Conservation (phyloP, 2,888 invertebrate species). For the Leptopilina drosophilae region DNA sequence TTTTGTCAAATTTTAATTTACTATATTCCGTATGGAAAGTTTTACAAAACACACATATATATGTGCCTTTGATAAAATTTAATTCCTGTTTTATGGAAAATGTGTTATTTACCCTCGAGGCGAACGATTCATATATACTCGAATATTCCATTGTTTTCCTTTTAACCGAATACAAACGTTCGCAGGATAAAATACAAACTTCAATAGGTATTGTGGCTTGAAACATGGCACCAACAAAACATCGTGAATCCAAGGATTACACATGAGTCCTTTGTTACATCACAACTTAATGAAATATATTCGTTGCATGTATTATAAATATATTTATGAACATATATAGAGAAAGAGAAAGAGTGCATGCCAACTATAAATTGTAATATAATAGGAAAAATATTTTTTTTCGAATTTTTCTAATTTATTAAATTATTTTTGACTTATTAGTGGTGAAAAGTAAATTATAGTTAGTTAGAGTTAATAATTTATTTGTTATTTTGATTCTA, state of each 20-base stretch:
- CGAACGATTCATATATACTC: constrained; percentile 24
- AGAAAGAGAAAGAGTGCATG: too few species aligned
- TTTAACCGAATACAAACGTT: constrained; percentile 13
- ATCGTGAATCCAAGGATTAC: background rate
- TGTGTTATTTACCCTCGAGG: constrained; percentile 5
- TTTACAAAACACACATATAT: background rate
- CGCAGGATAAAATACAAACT: constrained; percentile 29
- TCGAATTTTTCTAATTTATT: too few species aligned
- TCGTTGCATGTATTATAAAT: too few species aligned
- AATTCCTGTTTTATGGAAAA: constrained; percentile 29
- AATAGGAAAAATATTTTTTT: too few species aligned
- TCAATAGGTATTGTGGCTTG: constrained; percentile 36
- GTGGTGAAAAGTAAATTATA: too few species aligned
- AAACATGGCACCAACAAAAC: constrained; percentile 13
- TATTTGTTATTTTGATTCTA: too few species aligned
- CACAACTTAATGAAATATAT: constrained; percentile 22
- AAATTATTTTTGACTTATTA: too few species aligned
- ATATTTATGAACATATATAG: too few species aligned
- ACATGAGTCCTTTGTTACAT: constrained; percentile 12
- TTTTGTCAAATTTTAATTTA: background rate
- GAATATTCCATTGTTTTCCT: constrained; percentile 34
- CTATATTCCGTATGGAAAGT: background rate
- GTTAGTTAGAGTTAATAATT: too few species aligned
- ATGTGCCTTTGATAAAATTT: background rate
- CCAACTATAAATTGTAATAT: too few species aligned